A percentile compares a stretch with the other conserved stretches of the same genome.
These are phyloP conservation scores for Trichonephila clavipes DNA, from an alignment of 1,140 invertebrate genomes.

Conservation along the genomic window DNA sequence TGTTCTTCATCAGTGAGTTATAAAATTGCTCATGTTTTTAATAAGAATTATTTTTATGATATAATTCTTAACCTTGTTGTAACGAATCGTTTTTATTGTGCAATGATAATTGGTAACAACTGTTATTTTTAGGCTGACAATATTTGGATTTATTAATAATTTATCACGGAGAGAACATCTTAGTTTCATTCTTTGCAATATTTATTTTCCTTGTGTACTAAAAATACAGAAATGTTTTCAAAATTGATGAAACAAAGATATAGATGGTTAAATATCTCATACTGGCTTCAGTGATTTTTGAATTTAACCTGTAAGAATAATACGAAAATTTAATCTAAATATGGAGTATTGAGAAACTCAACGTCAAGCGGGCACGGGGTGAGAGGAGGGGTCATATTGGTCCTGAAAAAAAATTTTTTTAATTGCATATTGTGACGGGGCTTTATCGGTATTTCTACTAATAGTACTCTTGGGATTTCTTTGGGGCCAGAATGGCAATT, in stretches of 20 bases:
- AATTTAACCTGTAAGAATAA: too few species aligned
- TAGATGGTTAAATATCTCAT: too few species aligned
- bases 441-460: too few species aligned
- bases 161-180: background rate
- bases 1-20: slow-evolving; percentile 30
- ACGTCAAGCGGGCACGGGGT: too few species aligned
- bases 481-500: too few species aligned
- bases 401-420: too few species aligned
- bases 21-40: background rate
- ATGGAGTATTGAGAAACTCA: too few species aligned
- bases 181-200: background rate
- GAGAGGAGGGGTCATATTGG: too few species aligned
- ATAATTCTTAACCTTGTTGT: background rate
- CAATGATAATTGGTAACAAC: background rate
- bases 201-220: background rate
- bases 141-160: background rate
- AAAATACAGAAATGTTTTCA: background rate
- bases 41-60: background rate
- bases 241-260: background rate
- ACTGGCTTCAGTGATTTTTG: too few species aligned
- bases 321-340: too few species aligned
- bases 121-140: background rate
- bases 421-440: too few species aligned
- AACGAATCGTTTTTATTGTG: background rate
- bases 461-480: too few species aligned